Conservation (phyloP, 1,140 invertebrate species). For the Cotesia vestalis region DNA sequence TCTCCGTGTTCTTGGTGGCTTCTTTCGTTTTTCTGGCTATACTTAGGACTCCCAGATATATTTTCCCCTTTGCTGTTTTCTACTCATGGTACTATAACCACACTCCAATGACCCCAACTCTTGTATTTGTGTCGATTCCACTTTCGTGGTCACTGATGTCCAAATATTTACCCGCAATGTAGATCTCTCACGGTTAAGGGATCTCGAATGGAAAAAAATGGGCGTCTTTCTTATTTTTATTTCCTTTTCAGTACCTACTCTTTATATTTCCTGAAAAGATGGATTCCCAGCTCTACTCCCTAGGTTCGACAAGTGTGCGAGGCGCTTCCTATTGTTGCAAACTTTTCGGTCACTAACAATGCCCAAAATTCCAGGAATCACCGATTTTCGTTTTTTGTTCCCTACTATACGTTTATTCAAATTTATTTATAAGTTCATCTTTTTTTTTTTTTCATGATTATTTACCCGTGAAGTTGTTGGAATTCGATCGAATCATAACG, state of each 20-base stretch:
- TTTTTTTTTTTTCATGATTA: too few species aligned
- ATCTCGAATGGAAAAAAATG: conserved; percentile 29
- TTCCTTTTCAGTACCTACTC: conserved; percentile 9
- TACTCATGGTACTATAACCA: conserved; percentile 18
- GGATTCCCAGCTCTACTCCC: conserved; percentile 22
- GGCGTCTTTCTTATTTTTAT: conserved; percentile 31
- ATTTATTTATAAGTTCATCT: too few species aligned
- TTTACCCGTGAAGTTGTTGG: too few species aligned
- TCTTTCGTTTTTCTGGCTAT: conserved; percentile 7
- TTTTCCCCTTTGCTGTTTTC: conserved; percentile 19
- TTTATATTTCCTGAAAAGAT: conserved; percentile 40
- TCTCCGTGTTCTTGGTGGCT: conserved; percentile 34
- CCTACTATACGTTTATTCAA: conserved; percentile 1
- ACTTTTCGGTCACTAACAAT: conserved; percentile 22
- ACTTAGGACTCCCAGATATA: conserved; percentile 3
- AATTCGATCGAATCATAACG: too few species aligned
- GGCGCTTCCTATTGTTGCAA: conserved; percentile 19
- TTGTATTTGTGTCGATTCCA: conserved; percentile 38
- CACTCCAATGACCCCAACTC: conserved; percentile 21
- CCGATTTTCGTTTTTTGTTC: not conserved
- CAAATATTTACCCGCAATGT: conserved; percentile 59
- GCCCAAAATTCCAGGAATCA: not conserved
- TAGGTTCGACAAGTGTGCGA: conserved; percentile 8
- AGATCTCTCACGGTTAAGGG: conserved; percentile 38
- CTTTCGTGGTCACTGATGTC: conserved; percentile 50